Evolutionary conservation across 2,113 vertebrate species (phyloP), one percentile per base, ranked within the genome.

Genomic region (Brachirus orientalis): DNA sequence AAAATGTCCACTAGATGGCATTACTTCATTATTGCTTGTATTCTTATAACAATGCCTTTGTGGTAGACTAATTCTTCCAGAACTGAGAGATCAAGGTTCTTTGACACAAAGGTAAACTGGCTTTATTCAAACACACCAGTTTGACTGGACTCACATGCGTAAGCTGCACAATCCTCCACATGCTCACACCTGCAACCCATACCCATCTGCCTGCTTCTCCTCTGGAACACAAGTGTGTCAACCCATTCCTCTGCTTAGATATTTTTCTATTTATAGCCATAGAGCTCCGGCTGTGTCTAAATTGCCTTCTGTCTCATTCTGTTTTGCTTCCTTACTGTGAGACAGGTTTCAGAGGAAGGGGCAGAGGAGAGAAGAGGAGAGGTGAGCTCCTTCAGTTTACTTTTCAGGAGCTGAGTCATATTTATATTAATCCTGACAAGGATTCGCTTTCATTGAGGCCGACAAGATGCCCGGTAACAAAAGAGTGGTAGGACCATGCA

Each of bases 231-330:
- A 68, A 83, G 79, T 35, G 28, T 38, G 56, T 43, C 12, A 2
- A 71, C 51, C 52, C 63, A 73, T 82, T 83, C 68, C 70, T 80
- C 40, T 8, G 19, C 72, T 77, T 63, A 86, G 78, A 50, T 83
- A 12, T 72, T 67, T 76, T 63, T 85, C 86, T 91, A 89, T 88
- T 88, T 86, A 71, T 91, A 91, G 86, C 68, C 1, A 0, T 53
- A 17, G 57, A 65, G 73, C 71, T 73, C 54, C 4, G 63, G 64
- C 69, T 64, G 67, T 33, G 63, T 80, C 63, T 65, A 36, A 68
- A 76, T 74, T 46, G 73, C 63, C 57, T n/a, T 53, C 71, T 63
- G 80, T 33, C 76, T 84, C 73, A 0, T 72, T 86, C 58, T 78
- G 79, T 64, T 87, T 80, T 70, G 63, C 77, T 83, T 89, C 63